Percentiles rank a stretch among this genome's conserved stretches.
Conservation (phyloP, 2,888 invertebrate genomes). For the Atrina japonica region DNA sequence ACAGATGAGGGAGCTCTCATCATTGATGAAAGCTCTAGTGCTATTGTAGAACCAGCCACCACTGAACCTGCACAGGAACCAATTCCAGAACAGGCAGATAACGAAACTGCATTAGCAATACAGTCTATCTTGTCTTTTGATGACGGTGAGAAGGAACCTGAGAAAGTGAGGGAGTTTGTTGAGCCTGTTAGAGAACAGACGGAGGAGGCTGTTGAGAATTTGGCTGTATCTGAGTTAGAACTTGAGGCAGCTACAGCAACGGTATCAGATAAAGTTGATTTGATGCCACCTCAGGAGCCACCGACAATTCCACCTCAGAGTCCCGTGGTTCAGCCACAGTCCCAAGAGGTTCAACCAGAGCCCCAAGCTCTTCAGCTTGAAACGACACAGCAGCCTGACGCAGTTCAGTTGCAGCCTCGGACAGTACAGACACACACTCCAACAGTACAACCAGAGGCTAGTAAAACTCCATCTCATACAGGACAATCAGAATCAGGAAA, state of each 20-base stretch:
- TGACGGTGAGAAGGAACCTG: constrained; percentile 11
- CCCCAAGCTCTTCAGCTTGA: background rate
- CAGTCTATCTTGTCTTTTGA: constrained; percentile 39
- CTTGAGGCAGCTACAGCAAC: background rate
- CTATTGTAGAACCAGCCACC: constrained; percentile 52
- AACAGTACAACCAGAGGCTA: background rate
- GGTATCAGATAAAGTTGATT: background rate
- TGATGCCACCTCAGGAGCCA: background rate
- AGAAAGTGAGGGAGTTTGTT: constrained; percentile 1
- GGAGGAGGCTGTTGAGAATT: background rate
- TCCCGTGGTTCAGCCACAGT: background rate
- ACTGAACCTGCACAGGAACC: constrained; percentile 52
- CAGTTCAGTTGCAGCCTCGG: background rate
- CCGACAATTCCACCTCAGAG: background rate
- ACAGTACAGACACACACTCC: no score
- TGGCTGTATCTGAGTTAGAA: background rate
- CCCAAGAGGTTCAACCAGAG: background rate
- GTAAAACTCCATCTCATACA: background rate
- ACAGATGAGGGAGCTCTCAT: constrained; percentile 48
- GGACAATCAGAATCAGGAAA: no score
- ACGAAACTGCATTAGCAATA: constrained; percentile 51
- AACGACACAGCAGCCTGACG: background rate
- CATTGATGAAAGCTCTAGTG: constrained; percentile 54
- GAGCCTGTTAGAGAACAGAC: background rate
- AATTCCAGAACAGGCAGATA: constrained; percentile 55